A percentile compares a stretch with the other conserved stretches of the same genome.
phyloP scores from a whole-genome alignment of 1,140 invertebrate species.

The Drosophila dunni region DNA sequence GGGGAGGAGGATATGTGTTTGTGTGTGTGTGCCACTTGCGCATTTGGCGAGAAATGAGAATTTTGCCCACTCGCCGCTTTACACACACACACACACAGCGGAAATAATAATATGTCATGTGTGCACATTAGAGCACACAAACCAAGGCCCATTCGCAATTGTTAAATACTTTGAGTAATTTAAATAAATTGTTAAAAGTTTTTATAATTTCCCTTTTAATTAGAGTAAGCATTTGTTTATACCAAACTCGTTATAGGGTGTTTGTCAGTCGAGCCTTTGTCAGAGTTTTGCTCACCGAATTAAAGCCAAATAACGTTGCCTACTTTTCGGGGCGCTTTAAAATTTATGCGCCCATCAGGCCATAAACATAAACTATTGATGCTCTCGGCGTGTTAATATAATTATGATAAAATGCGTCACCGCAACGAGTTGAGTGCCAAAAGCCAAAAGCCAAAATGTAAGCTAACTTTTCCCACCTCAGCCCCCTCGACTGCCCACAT shows the following conservation, averaged over 20 bases:
- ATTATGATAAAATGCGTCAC: conserved; percentile 82
- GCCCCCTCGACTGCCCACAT: neutral
- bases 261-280: neutral
- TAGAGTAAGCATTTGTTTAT: neutral
- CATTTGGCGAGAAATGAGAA: conserved; percentile 80
- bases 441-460: conserved; percentile 59
- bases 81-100: conserved; percentile 19
- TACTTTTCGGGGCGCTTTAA: conserved; percentile 52
- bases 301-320: conserved; percentile 44
- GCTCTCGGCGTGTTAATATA: conserved; percentile 69
- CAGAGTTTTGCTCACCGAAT: conserved; percentile 3
- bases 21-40: conserved; percentile 67
- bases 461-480: conserved; percentile 27
- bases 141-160: conserved; percentile 20
- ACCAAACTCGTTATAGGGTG: neutral
- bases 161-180: conserved; percentile 1
- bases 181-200: neutral
- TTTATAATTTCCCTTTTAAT: neutral
- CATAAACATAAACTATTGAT: conserved; percentile 49
- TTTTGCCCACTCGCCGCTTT: conserved; percentile 41
- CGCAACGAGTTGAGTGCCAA: conserved; percentile 82
- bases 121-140: conserved; percentile 60
- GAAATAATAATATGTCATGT: conserved; percentile 80
- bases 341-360: conserved; percentile 52
- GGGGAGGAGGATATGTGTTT: conserved; percentile 12